These are phyloP conservation scores for Crossoptilon crossoptilon DNA, from an alignment of 2,797 vertebrate genomes.

Conservation along the genomic window DNA sequence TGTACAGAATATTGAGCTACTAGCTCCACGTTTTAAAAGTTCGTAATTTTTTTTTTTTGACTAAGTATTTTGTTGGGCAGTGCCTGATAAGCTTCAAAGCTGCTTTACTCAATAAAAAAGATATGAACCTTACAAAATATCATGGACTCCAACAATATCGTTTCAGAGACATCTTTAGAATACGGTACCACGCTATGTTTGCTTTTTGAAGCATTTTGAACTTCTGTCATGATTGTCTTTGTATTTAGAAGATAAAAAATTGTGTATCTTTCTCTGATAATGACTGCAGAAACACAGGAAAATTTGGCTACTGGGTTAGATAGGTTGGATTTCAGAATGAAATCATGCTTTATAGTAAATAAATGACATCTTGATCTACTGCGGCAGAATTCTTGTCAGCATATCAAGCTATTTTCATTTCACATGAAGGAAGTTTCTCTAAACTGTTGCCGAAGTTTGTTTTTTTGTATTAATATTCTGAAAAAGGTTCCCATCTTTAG, in stretches of 20 bases:
- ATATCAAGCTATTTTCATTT: slow-evolving; percentile 56
- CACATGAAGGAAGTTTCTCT: slow-evolving; percentile 55
- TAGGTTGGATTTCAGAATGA: slow-evolving; percentile 33
- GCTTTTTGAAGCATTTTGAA: slow-evolving; percentile 76
- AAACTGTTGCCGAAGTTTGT: slow-evolving; percentile 21
- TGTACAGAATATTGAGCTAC: slow-evolving; percentile 85
- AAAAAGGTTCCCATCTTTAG: neutral
- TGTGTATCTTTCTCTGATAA: slow-evolving; percentile 42
- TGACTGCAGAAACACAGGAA: slow-evolving; percentile 37
- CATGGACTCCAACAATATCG: slow-evolving; percentile 81
- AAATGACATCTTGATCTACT: slow-evolving; percentile 42
- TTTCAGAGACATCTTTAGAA: slow-evolving; percentile 78
- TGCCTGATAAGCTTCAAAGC: slow-evolving; percentile 93
- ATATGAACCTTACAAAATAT: slow-evolving; percentile 79
- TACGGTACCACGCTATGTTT: slow-evolving; percentile 77
- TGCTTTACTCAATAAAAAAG: slow-evolving; percentile 88
- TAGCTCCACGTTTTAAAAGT: slow-evolving; percentile 79
- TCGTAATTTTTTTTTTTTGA: slow-evolving; percentile 81
- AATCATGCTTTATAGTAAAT: slow-evolving; percentile 26
- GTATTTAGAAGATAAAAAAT: slow-evolving; percentile 52
- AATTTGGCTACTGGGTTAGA: slow-evolving; percentile 37
- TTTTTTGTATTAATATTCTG: slow-evolving; percentile 43
- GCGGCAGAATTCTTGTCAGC: slow-evolving; percentile 47
- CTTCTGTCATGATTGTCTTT: slow-evolving; percentile 70
- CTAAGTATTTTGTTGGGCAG: slow-evolving; percentile 92